Evolutionary conservation across 1,140 invertebrate genomes (phyloP).

Genomic region (Diprion similis): DNA sequence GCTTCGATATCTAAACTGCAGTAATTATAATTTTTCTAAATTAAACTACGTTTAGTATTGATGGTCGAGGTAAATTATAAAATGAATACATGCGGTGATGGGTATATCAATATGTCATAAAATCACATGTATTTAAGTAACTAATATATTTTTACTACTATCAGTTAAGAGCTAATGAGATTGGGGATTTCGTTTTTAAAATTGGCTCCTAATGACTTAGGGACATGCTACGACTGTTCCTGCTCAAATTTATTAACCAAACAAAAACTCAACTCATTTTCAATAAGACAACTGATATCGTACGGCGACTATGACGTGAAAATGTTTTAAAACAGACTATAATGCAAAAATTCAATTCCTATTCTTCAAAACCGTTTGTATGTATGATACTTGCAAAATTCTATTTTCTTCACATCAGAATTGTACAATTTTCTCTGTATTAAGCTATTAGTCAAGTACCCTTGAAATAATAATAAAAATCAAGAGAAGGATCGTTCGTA

Average conservation of each 20-base stretch:
- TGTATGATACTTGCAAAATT: slow-evolving; percentile 18
- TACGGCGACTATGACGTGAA: too few species aligned
- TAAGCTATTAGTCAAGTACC: slow-evolving; percentile 4
- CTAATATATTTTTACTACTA: slow-evolving; percentile 6
- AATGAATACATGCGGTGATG: background rate
- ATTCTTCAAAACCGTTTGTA: slow-evolving; percentile 13
- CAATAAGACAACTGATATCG: too few species aligned
- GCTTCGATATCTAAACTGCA: too few species aligned
- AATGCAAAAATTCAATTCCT: slow-evolving; percentile 15
- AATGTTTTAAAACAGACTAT: slow-evolving; percentile 5
- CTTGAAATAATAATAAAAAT: slow-evolving; percentile 3
- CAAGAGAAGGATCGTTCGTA: slow-evolving; percentile 34
- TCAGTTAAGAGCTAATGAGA: slow-evolving; percentile 11
- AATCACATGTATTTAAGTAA: slow-evolving; percentile 8
- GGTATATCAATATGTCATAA: background rate
- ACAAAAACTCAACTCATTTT: slow-evolving; percentile 15
- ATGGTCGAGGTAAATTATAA: background rate
- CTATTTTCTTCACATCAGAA: slow-evolving; percentile 4
- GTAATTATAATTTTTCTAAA: too few species aligned
- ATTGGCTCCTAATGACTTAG: slow-evolving; percentile 33
- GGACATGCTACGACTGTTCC: slow-evolving; percentile 30
- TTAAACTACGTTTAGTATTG: too few species aligned
- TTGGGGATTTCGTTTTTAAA: slow-evolving; percentile 16
- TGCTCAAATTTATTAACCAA: slow-evolving; percentile 22
- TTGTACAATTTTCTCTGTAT: background rate